Base-by-base conservation (phyloP, 2,113 vertebrate genomes). In the Mastomys natalensis region DNA sequence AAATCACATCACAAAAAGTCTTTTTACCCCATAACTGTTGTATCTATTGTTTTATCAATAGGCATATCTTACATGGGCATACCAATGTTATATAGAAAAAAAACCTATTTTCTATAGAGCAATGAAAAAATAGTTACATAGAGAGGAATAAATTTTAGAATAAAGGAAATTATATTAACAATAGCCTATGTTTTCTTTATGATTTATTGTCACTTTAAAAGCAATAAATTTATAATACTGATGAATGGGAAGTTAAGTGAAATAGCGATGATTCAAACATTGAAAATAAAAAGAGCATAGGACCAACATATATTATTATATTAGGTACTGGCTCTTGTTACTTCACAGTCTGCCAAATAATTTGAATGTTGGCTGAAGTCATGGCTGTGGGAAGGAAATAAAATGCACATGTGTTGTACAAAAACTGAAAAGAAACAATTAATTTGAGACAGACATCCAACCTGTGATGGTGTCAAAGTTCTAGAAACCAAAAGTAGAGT, bases 331-430 rank as follows among this genome's bases (percentile, higher is more conserved):
- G n/a, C 64, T 97, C 34, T 94, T 86, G 77, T 95, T 96, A 88
- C 51, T 88, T 87, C 74, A 53, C 37, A 90, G 43, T 73, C 94
- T 97, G 93, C 89, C 96, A 98, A 97, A 96, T 92, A 58, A 10
- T 87, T 45, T 97, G 89, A 97, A 87, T 62, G 34, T 81, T 97
- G 60, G 74, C 78, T 92, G 94, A 95, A 96, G 48, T 40, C 13
- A 40, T 77, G 70, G 40, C 85, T 86, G 17, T 48, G 91, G 92
- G 24, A 45, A 22, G 66, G 60, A 90, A 48, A 92, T 66, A 93
- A 97, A 97, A 96, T 70, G 85, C 26, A 82, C n/a, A 81, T 10
- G 3, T 24, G 78, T 89, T 96, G 64, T 92, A 81, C 53, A 93
- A 90, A 95, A 87, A 74, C 37, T 90, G 89, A 96, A 97, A 94